These are phyloP conservation scores for Bradypus variegatus DNA, from an alignment of 2,797 vertebrate species.

Conservation along the genomic window DNA sequence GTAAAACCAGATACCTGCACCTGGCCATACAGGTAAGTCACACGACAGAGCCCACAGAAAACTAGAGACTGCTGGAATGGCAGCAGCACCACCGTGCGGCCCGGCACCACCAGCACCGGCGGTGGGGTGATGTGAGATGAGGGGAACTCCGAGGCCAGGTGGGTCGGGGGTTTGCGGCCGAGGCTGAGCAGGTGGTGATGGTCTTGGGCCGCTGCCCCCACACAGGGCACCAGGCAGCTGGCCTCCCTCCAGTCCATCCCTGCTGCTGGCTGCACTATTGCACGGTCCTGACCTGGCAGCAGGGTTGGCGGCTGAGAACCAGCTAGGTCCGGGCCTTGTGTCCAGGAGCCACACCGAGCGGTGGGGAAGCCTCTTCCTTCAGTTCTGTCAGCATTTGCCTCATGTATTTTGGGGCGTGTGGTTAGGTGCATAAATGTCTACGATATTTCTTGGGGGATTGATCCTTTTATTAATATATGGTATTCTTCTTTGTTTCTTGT, in stretches of 20 bases:
- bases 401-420: too few relatives aligned
- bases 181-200: neutral
- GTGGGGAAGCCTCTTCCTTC: accelerated
- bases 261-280: constrained; percentile 50
- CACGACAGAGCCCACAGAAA: constrained; percentile 84
- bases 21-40: constrained; percentile 85
- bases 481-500: too few relatives aligned
- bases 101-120: neutral
- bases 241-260: constrained; percentile 6
- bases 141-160: neutral
- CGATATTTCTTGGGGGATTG: too few relatives aligned
- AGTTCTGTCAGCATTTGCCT: too few relatives aligned
- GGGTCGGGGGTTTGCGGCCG: too few relatives aligned
- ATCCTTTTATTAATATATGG: too few relatives aligned
- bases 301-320: constrained; percentile 24
- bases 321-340: constrained; percentile 36
- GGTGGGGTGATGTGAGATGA: neutral
- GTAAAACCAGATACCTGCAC: constrained; percentile 87
- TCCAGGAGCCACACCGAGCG: constrained; percentile 3
- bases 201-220: neutral
- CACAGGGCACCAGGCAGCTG: neutral
- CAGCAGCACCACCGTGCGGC: constrained; percentile 36
- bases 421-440: too few relatives aligned
- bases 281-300: neutral
- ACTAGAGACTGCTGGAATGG: constrained; percentile 57